A percentile compares a stretch with the other conserved stretches of the same genome.
phyloP scores from a whole-genome alignment of 2,888 invertebrate species.

The Leucoptera coffeella region DNA sequence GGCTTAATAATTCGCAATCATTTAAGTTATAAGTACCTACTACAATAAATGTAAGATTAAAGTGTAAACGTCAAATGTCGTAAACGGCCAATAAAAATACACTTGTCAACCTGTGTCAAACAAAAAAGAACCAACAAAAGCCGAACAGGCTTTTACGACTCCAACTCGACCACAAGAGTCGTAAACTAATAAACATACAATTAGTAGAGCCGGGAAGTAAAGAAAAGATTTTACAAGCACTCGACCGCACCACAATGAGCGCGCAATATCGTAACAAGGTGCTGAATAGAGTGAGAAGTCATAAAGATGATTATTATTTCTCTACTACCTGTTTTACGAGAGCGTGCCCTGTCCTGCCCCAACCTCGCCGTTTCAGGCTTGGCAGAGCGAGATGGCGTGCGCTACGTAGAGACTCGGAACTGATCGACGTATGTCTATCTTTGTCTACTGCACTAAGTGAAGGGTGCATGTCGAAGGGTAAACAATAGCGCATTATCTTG shows the following conservation, averaged over 20 bases:
- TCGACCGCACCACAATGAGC: conserved; percentile 49
- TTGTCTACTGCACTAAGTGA: conserved; percentile 35
- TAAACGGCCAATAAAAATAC: too few relatives aligned
- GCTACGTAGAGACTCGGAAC: conserved; percentile 21
- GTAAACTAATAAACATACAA: conserved; percentile 53
- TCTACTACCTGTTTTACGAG: conserved; percentile 56
- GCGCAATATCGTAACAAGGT: conserved; percentile 53
- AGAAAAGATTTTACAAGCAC: conserved; percentile 54
- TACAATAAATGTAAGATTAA: too few relatives aligned
- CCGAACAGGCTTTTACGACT: conserved; percentile 32
- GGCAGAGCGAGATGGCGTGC: conserved; percentile 27
- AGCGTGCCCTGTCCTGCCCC: conserved; percentile 26
- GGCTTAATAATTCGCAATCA: too few relatives aligned
- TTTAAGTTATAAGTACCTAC: too few relatives aligned
- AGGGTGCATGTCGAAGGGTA: conserved; percentile 50
- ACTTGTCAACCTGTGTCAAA: too few relatives aligned
- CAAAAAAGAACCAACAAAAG: conserved; percentile 25
- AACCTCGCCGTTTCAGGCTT: conserved; percentile 11
- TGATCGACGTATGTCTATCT: conserved; percentile 20
- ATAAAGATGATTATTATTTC: conserved; percentile 57
- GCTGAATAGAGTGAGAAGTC: conserved; percentile 57
- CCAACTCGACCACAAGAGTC: conserved; percentile 45
- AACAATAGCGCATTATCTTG: conserved; percentile 52
- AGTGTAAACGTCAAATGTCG: too few relatives aligned
- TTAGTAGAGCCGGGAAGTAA: conserved; percentile 49